phyloP scores from a whole-genome alignment of 2,888 invertebrate genomes.

The Rhopalosiphum nymphaeae region DNA sequence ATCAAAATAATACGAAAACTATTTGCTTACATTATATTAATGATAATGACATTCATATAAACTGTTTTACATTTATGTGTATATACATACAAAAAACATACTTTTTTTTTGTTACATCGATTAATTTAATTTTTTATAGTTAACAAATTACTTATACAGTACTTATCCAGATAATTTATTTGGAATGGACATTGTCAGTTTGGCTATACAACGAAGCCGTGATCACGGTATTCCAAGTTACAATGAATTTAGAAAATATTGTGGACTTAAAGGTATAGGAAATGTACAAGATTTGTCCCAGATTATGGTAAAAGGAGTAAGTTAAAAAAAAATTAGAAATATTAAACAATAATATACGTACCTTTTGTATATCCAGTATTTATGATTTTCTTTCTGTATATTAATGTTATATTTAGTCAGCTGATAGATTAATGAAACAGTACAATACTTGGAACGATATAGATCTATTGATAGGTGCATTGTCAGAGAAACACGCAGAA shows the following conservation, averaged over 20 bases:
- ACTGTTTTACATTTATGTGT: no score
- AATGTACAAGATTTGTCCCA: slow-evolving; percentile 23
- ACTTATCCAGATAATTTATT: slow-evolving; percentile 35
- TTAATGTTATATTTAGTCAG: slow-evolving; percentile 31
- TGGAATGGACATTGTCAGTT: slow-evolving; percentile 79
- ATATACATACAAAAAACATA: no score
- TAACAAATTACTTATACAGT: slow-evolving; percentile 64
- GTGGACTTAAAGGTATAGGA: slow-evolving; percentile 72
- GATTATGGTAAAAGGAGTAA: slow-evolving; percentile 46
- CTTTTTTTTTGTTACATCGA: background rate
- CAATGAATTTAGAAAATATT: slow-evolving; percentile 77
- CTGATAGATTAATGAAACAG: slow-evolving; percentile 69
- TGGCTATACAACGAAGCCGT: slow-evolving; percentile 84
- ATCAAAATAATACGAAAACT: no score
- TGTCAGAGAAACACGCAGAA: slow-evolving; percentile 76
- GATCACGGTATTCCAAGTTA: slow-evolving; percentile 86
- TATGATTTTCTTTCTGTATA: background rate
- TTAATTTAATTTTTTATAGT: slow-evolving; percentile 32
- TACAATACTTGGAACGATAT: slow-evolving; percentile 79
- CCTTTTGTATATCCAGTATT: background rate
- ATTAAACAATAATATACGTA: background rate
- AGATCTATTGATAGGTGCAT: slow-evolving; percentile 81
- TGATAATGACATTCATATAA: background rate
- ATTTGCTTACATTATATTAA: background rate
- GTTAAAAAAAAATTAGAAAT: slow-evolving; percentile 68